Base-by-base conservation (phyloP, 2,888 invertebrate genomes). In the Mimumesa dahlbomi region DNA sequence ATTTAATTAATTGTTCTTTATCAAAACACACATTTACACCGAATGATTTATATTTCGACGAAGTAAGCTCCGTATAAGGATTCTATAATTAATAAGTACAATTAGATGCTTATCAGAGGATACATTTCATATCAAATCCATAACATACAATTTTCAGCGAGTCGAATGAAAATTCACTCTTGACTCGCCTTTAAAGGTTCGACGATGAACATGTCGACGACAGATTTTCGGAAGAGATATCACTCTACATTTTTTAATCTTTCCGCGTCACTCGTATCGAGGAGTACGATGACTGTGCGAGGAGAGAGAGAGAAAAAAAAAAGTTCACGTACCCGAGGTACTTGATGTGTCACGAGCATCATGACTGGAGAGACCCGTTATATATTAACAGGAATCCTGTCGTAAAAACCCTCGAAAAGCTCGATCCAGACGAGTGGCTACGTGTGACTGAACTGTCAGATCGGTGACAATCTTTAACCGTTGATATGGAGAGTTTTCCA, bases 361-460 rank as follows among this genome's bases (percentile, higher is more conserved):
- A 43, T 52, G 46, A 7, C 5, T 40, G 1, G 14, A 13, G 25
- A 16, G 22, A 31, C 19, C 19, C 46, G 65, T 73, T 71, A 62
- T 68, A 62, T 42, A 67, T 74, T 77, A 77, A 71, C 68, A 53
- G 63, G 67, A 40, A 50, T 34, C 57, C 57, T 38, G 25, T 62
- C 63, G 59, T 53, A 64, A 77, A 72, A 74, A 58, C 68, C 50
- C 71, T 71, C 42, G 65, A 65, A 77, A 65, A 64, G 46, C 63
- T 61, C 52, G 57, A 57, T 61, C 13, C 50, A 14, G 50, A 38
- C 54, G 78, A 74, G 74, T 72, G 68, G 59, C 38, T 66, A 29
- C 61, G 71, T 54, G 63, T 62, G 63, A 66, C 43, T 53, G 71
- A 71, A 77, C 67, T 77, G 68, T 65, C 62, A 59, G 65, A 53